These are phyloP conservation scores for Porites lutea DNA, from an alignment of 64 coral and sea anemone genomes.

Conservation along the genomic window DNA sequence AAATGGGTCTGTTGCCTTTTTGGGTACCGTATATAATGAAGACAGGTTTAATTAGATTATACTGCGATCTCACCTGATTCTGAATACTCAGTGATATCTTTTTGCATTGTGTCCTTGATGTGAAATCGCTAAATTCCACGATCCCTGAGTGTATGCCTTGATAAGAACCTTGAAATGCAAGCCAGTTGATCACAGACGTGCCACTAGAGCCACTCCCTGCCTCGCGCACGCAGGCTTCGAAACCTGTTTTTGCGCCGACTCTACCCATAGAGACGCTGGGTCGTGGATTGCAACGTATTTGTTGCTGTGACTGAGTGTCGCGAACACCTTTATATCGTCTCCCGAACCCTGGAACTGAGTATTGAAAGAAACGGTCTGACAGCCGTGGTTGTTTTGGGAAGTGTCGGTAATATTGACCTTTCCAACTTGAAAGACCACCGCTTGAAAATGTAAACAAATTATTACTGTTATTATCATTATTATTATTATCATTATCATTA, in stretches of 20 bases:
- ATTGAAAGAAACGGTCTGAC: constrained; percentile 17
- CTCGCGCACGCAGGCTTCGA: too few relatives aligned
- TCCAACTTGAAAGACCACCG: constrained; percentile 26
- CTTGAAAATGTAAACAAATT: too few relatives aligned
- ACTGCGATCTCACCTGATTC: too few relatives aligned
- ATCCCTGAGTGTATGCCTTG: constrained; percentile 10
- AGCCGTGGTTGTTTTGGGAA: too few relatives aligned
- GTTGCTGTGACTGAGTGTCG: constrained; percentile 13
- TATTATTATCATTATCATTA: too few relatives aligned
- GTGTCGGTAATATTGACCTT: constrained; percentile 23
- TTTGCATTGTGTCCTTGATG: constrained; percentile 42
- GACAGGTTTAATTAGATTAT: constrained; percentile 26
- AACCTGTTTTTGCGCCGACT: constrained; percentile 36
- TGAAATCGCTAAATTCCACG: constrained; percentile 17
- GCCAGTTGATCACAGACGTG: too few relatives aligned
- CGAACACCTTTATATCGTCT: constrained; percentile 9
- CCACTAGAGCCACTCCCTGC: too few relatives aligned
- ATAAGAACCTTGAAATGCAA: too few relatives aligned
- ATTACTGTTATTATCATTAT: too few relatives aligned
- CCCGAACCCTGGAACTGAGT: neutral
- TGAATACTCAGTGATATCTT: neutral
- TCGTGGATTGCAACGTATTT: constrained; percentile 42
- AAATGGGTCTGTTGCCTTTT: too few relatives aligned
- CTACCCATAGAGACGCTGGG: constrained; percentile 28
- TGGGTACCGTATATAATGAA: neutral